Conservation (phyloP, 2,797 vertebrate species). For the Syngnathus acus region DNA sequence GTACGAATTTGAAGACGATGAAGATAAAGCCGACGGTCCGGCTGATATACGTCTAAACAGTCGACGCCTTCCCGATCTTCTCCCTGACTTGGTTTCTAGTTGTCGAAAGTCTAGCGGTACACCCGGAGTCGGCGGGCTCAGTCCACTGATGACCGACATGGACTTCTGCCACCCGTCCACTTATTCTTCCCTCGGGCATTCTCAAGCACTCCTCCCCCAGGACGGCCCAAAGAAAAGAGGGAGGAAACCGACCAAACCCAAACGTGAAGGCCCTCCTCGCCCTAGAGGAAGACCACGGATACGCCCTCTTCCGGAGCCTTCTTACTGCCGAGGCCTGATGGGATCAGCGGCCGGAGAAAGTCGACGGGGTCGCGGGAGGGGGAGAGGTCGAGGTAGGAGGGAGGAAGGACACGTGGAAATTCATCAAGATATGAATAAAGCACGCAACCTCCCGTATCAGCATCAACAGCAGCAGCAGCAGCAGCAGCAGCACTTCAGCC, state of each 20-base stretch:
- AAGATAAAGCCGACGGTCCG: slow-evolving; percentile 83
- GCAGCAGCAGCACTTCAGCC: slow-evolving; percentile 50
- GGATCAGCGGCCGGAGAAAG: slow-evolving; percentile 69
- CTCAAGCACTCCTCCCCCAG: slow-evolving; percentile 57
- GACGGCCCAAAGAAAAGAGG: slow-evolving; percentile 82
- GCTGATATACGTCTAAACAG: slow-evolving; percentile 89
- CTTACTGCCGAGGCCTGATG: slow-evolving; percentile 66
- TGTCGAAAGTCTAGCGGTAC: slow-evolving; percentile 70
- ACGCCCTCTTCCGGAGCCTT: slow-evolving; percentile 75
- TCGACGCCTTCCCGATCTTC: slow-evolving; percentile 73
- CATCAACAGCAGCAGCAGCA: slow-evolving; percentile 51
- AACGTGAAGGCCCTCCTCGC: slow-evolving; percentile 83
- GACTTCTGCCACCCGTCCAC: slow-evolving; percentile 74
- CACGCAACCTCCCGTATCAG: slow-evolving; percentile 57
- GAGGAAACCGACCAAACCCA: slow-evolving; percentile 87
- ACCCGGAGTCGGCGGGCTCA: slow-evolving; percentile 64
- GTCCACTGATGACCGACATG: slow-evolving; percentile 78
- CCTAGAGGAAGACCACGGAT: slow-evolving; percentile 84
- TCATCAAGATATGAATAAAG: slow-evolving; percentile 63
- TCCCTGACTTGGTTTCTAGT: slow-evolving; percentile 88
- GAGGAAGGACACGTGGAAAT: slow-evolving; percentile 63
- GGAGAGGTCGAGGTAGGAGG: slow-evolving; percentile 68
- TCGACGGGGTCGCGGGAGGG: slow-evolving; percentile 76
- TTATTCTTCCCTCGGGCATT: slow-evolving; percentile 60
- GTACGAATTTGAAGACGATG: slow-evolving; percentile 87